These are phyloP conservation scores for Vespertilio murinus DNA, from an alignment of 2,797 vertebrate genomes.

Conservation along the genomic window DNA sequence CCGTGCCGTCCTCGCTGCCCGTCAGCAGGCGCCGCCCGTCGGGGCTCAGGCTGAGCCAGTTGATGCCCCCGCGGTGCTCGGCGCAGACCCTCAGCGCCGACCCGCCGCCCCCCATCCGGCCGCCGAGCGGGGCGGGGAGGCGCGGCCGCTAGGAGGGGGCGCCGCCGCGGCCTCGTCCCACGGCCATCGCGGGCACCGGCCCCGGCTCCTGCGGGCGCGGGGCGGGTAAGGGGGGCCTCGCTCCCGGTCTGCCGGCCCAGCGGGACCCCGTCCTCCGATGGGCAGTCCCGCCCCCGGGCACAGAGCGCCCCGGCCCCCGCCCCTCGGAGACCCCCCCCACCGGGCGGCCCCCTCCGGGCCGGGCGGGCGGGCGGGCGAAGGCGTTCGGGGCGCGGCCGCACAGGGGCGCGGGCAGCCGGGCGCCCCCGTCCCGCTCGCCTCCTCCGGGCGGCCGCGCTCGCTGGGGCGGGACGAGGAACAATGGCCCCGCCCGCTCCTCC, in stretches of 20 bases:
- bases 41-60: slow-evolving; percentile 89
- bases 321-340: not conserved
- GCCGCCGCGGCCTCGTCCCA: not conserved
- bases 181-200: not conserved
- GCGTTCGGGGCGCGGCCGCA: not conserved
- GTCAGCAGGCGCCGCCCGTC: slow-evolving; percentile 88
- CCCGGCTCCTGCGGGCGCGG: not conserved
- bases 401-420: not conserved
- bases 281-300: not conserved
- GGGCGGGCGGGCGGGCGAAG: too few species aligned
- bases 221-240: not conserved
- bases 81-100: slow-evolving; percentile 86
- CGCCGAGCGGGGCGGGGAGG: not conserved
- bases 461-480: slow-evolving; percentile 38
- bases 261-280: not conserved
- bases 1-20: slow-evolving; percentile 88
- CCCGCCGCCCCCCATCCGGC: slow-evolving; percentile 85
- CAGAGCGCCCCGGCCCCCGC: not conserved
- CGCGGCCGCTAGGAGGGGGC: not conserved
- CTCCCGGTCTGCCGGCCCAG: not conserved
- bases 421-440: not conserved
- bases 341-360: not conserved
- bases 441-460: not conserved
- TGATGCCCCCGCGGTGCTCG: slow-evolving; percentile 88
- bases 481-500: slow-evolving; percentile 68